phyloP scores from a whole-genome alignment of 2,113 vertebrate species.

The Candoia aspera region DNA sequence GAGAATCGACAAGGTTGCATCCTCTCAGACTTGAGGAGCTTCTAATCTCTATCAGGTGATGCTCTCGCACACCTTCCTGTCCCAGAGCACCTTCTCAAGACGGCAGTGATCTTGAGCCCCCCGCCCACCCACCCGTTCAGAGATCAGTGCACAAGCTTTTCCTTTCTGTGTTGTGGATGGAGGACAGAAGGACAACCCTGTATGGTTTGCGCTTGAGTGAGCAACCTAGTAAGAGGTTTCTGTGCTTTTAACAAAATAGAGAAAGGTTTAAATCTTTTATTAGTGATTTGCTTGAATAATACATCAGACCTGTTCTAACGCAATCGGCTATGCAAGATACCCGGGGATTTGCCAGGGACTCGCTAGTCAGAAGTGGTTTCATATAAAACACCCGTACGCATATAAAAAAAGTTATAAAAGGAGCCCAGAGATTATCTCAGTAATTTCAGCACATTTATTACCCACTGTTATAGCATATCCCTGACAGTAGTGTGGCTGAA shows the following conservation, averaged over 20 bases:
- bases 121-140: neutral
- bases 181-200: constrained; percentile 35
- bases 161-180: constrained; percentile 1
- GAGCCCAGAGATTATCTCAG: constrained; percentile 33
- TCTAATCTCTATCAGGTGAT: neutral
- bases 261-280: constrained; percentile 63
- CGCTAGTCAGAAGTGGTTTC: constrained; percentile 46
- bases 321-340: constrained; percentile 49
- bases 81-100: neutral
- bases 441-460: constrained; percentile 54
- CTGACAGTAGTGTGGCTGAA: constrained; percentile 24
- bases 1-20: neutral
- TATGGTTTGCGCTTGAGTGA: constrained; percentile 14
- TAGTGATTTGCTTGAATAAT: constrained; percentile 65
- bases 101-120: neutral
- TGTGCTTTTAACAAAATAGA: constrained; percentile 29
- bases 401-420: constrained; percentile 47
- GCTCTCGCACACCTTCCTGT: neutral
- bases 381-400: constrained; percentile 29
- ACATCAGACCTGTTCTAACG: constrained; percentile 48
- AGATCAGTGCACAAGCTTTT: neutral
- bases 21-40: neutral
- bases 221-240: constrained; percentile 39
- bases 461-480: constrained; percentile 18
- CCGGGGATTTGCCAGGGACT: constrained; percentile 45